Conservation (phyloP, 1,140 invertebrate genomes). For the Heliconius himera region DNA sequence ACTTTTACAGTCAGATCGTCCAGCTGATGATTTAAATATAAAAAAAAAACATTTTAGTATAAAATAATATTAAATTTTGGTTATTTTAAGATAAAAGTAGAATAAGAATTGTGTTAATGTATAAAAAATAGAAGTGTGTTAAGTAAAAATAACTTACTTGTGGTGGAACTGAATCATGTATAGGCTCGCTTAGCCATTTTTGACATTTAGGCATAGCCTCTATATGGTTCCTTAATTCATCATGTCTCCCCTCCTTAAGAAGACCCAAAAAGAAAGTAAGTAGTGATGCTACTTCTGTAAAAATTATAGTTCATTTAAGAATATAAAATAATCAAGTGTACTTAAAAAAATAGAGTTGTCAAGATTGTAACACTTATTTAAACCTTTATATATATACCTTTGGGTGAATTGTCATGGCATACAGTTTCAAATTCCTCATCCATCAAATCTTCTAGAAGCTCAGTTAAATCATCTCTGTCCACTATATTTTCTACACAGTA, state of each 20-base stretch:
- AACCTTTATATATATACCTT: constrained; percentile 60
- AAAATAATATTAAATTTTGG: too few species aligned
- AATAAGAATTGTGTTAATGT: too few species aligned
- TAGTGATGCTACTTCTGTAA: constrained; percentile 67
- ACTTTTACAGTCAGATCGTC: too few species aligned
- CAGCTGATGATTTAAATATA: too few species aligned
- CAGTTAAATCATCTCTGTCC: constrained; percentile 81
- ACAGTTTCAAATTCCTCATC: constrained; percentile 86
- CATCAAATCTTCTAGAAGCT: constrained; percentile 84
- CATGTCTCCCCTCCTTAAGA: constrained; percentile 69
- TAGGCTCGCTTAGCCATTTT: constrained; percentile 71
- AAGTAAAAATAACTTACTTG: constrained; percentile 55
- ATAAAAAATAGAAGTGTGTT: too few species aligned
- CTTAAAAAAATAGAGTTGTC: too few species aligned
- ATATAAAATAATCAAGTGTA: constrained; percentile 11
- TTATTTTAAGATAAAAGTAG: too few species aligned
- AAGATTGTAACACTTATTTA: too few species aligned
- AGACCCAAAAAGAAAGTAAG: constrained; percentile 60
- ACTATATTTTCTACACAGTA: constrained; percentile 83
- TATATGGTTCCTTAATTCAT: constrained; percentile 63
- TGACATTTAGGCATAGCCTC: constrained; percentile 72
- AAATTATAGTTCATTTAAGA: constrained; percentile 22
- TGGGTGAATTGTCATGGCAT: constrained; percentile 84
- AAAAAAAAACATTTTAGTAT: too few species aligned
- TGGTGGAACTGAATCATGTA: constrained; percentile 70